Base-by-base conservation (phyloP, 2,888 invertebrate species). In the Nomada goodeniana region DNA sequence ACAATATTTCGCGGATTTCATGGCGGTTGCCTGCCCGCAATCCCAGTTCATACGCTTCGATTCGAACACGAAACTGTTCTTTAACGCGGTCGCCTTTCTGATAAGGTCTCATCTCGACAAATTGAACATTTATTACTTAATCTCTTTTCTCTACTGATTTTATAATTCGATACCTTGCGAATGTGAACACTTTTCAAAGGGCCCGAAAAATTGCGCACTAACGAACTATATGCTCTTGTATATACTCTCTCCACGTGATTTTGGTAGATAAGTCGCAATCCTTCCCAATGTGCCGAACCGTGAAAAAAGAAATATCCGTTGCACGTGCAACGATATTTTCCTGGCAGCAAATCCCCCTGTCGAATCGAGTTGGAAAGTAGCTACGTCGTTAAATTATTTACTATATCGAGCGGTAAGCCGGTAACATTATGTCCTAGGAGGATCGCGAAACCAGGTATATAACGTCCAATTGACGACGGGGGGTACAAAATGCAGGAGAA, bases 1-100 rank as follows among this genome's bases (percentile, higher is more conserved):
- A 18, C 50, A 53, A 55, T 71, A 67, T 60, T 55, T 76, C 23
- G 61, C 44, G 13, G 42, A 47, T 15, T 81, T 81, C 78, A 81
- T 78, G 78, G 65, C 18, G 18, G 13, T n/a, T 63, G 61, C 44
- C 18, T 63, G 53, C 42, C 68, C 42, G 11, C 75, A n/a, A 2
- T 15, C 18, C 42, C 7, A n/a, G 36, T 29, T 57, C 20, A 15
- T 60, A 20, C 36, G 20, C n/a, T 23, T 10, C 23, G 47, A 50
- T 57, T 72, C 13, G 50, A 23, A 26, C 20, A 57, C 44, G 4
- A n/a, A 60, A 52, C 52, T 68, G 44, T 73, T 68, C 52, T 68
- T 78, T 63, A 73, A 67, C 60, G 47, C 53, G 42, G 64, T 53
- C 42, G 52, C 20, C 26, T 18, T 23, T 10, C 18, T 10, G 15